These are phyloP conservation scores for Remorina albescens DNA, from an alignment of 2,797 vertebrate genomes.

Conservation along the genomic window DNA sequence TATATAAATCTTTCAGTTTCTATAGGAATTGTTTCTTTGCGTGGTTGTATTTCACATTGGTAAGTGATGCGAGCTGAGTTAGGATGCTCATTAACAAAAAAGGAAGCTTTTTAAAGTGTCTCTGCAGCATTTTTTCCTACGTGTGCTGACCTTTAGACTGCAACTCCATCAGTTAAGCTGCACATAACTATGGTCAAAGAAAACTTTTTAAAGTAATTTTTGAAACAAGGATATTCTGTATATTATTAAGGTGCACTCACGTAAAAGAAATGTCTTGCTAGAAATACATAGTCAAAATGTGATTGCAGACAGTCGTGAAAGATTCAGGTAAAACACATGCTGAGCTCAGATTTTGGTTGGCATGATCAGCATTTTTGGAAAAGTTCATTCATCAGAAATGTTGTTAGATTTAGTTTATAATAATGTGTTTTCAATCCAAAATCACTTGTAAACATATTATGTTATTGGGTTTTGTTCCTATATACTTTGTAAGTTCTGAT, in stretches of 20 bases:
- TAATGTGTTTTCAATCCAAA: neutral
- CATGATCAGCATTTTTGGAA: neutral
- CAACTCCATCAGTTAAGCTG: conserved; percentile 11
- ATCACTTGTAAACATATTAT: no score
- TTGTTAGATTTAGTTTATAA: neutral
- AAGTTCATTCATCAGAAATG: no score
- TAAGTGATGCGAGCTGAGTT: conserved; percentile 57
- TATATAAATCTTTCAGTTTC: conserved; percentile 54
- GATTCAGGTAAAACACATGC: conserved; percentile 2
- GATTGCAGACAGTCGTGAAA: neutral
- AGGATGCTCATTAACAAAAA: conserved; percentile 62
- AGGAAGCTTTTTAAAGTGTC: conserved; percentile 39
- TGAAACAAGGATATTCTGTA: neutral
- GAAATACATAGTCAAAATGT: neutral
- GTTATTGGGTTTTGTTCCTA: neutral
- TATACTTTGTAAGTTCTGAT: neutral
- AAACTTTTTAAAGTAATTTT: conserved; percentile 1
- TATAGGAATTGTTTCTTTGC: conserved; percentile 49
- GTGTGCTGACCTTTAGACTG: conserved; percentile 37
- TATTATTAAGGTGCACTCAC: neutral
- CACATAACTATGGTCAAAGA: conserved; percentile 28
- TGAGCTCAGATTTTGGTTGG: conserved; percentile 2
- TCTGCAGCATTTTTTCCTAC: conserved; percentile 29
- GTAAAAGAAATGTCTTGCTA: neutral
- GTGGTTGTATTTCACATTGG: conserved; percentile 28